Evolutionary conservation across 1,140 invertebrate species (phyloP).

Genomic region (Drosophila pruinosa): DNA sequence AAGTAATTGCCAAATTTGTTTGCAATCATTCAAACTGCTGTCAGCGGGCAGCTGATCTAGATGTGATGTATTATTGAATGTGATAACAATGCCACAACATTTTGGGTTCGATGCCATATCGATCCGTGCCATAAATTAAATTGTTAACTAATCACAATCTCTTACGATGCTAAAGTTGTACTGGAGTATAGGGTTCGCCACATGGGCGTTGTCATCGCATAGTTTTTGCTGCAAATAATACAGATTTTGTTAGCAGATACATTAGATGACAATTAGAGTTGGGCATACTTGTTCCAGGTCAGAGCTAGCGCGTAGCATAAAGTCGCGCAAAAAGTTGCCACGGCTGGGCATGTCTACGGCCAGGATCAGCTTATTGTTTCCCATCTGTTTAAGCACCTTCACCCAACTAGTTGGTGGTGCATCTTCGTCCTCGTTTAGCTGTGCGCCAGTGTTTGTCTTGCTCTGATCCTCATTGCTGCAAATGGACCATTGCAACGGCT

Average conservation of each 20-base stretch:
- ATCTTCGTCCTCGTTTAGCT: conserved; percentile 64
- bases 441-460: conserved; percentile 53
- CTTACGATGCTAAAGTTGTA: conserved; percentile 83
- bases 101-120: conserved; percentile 47
- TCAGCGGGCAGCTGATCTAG: too few species aligned
- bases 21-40: conserved; percentile 24
- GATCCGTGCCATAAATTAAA: conserved; percentile 71
- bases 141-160: conserved; percentile 82
- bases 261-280: not conserved
- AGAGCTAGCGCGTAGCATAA: conserved; percentile 71
- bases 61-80: not conserved
- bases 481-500: conserved; percentile 73
- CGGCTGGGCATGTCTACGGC: conserved; percentile 63
- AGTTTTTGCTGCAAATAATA: conserved; percentile 65
- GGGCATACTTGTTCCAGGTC: conserved; percentile 67
- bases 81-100: conserved; percentile 1
- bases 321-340: conserved; percentile 67
- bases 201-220: conserved; percentile 78
- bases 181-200: conserved; percentile 81
- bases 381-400: conserved; percentile 61
- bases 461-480: conserved; percentile 64
- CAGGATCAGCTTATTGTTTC: conserved; percentile 68
- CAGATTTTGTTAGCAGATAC: not conserved
- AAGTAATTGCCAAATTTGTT: conserved; percentile 27
- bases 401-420: conserved; percentile 39